Percentiles rank a stretch among this genome's conserved stretches.
phyloP scores from a whole-genome alignment of 2,888 invertebrate species.

The Mythimna loreyi region DNA sequence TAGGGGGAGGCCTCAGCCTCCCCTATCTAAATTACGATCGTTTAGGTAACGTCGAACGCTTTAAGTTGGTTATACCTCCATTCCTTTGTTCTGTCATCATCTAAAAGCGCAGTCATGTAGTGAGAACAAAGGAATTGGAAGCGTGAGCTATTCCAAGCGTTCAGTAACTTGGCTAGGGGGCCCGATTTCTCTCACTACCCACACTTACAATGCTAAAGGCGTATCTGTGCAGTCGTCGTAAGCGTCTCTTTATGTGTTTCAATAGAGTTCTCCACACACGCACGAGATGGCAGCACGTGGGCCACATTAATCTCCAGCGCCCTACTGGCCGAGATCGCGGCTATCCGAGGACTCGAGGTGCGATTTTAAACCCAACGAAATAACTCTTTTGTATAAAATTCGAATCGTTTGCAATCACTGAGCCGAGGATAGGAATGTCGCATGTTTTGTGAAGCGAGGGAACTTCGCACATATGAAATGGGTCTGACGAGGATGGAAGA shows the following conservation, averaged over 20 bases:
- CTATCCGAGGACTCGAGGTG: slow-evolving; percentile 20
- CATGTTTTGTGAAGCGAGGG: slow-evolving; percentile 8
- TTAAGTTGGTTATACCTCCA: no score
- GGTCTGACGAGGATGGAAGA: slow-evolving; percentile 6
- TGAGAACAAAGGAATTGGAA: no score
- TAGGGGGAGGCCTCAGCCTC: no score
- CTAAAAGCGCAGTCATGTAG: no score
- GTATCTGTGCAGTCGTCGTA: slow-evolving; percentile 12
- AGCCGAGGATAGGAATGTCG: slow-evolving; percentile 32
- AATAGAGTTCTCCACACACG: slow-evolving; percentile 33
- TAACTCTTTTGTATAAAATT: slow-evolving; percentile 50
- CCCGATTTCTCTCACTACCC: background rate
- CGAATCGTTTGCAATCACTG: slow-evolving; percentile 46
- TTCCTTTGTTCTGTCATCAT: no score
- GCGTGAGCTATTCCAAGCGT: no score
- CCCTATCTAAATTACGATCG: no score
- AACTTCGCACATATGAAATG: background rate
- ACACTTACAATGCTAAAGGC: background rate
- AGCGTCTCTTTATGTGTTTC: slow-evolving; percentile 19
- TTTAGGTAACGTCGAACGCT: no score
- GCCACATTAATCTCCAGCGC: slow-evolving; percentile 43
- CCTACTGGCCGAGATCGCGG: slow-evolving; percentile 50
- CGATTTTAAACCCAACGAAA: slow-evolving; percentile 31
- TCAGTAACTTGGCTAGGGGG: no score
- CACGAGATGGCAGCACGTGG: slow-evolving; percentile 39